These are phyloP conservation scores for Microctonus brassicae DNA, from an alignment of 2,888 invertebrate genomes.

Conservation along the genomic window DNA sequence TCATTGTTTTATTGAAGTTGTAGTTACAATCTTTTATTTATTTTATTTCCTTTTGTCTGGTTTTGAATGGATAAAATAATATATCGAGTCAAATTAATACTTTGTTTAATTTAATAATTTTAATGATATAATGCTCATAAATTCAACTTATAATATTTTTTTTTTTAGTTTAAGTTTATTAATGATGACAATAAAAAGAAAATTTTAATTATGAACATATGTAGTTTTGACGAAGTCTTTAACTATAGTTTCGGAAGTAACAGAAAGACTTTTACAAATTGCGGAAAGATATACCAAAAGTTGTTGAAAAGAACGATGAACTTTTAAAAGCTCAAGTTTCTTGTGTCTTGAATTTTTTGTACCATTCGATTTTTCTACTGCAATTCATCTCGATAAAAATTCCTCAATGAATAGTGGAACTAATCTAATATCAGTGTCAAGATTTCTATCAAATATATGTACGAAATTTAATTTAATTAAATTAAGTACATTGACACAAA, in stretches of 20 bases:
- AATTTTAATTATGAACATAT: slow-evolving; percentile 33
- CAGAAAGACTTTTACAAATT: slow-evolving; percentile 38
- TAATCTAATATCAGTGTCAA: background rate
- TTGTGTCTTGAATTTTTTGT: slow-evolving; percentile 4
- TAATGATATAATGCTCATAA: no score
- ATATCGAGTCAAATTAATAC: no score
- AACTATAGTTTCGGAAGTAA: slow-evolving; percentile 50
- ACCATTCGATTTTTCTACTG: background rate
- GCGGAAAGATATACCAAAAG: slow-evolving; percentile 7
- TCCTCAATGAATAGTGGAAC: background rate
- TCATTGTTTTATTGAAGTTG: no score
- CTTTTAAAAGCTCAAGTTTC: slow-evolving; percentile 56
- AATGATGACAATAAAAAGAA: slow-evolving; percentile 7
- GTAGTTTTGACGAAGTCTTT: slow-evolving; percentile 58
- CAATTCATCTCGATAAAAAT: slow-evolving; percentile 6
- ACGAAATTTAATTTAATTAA: background rate
- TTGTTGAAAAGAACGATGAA: slow-evolving; percentile 44
- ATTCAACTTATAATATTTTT: no score
- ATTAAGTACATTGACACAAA: background rate
- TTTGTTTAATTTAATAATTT: no score
- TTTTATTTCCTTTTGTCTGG: no score
- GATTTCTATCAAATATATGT: background rate
- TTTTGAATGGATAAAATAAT: no score
- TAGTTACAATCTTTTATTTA: no score
- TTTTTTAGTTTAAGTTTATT: no score